phyloP scores from a whole-genome alignment of 1,140 invertebrate species.

The Scylla paramamosain region DNA sequence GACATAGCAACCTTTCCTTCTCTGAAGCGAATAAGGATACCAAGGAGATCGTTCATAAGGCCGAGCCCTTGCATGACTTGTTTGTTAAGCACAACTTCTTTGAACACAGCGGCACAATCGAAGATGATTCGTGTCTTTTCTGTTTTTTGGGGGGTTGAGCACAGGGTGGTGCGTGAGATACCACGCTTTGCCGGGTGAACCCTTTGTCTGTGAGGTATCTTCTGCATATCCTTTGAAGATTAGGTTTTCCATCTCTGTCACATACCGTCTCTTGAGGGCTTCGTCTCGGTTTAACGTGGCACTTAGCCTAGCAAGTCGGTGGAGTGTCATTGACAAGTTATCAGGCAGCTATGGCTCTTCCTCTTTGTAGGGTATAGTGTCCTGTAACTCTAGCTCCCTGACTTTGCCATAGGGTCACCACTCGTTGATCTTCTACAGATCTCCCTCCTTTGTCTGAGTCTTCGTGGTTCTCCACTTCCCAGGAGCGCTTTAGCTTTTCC shows the following conservation, averaged over 20 bases:
- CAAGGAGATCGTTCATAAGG: neutral
- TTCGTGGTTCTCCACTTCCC: slow-evolving; percentile 10
- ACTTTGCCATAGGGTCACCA: neutral
- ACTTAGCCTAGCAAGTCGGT: neutral
- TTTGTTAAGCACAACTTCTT: neutral
- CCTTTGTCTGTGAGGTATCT: neutral
- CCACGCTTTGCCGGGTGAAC: neutral
- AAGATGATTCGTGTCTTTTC: slow-evolving; percentile 15
- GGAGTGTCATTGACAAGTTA: neutral
- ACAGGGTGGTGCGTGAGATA: neutral
- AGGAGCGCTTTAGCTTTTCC: neutral
- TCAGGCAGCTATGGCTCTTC: neutral
- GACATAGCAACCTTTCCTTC: too few species aligned
- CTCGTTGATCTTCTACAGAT: slow-evolving; percentile 17
- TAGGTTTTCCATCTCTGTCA: neutral
- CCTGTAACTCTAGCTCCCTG: neutral
- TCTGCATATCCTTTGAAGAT: neutral
- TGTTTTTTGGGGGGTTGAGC: neutral
- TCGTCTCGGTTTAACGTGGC: neutral
- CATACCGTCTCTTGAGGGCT: neutral
- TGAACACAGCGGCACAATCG: slow-evolving; percentile 30
- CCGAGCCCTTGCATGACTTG: neutral
- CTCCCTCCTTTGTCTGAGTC: too few species aligned
- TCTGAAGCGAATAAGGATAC: too few species aligned
- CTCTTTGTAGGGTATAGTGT: slow-evolving; percentile 24